Evolutionary conservation across 2,797 vertebrate genomes (phyloP), one percentile per base, ranked within the genome.

Genomic region (Lophotriccus pileatus): DNA sequence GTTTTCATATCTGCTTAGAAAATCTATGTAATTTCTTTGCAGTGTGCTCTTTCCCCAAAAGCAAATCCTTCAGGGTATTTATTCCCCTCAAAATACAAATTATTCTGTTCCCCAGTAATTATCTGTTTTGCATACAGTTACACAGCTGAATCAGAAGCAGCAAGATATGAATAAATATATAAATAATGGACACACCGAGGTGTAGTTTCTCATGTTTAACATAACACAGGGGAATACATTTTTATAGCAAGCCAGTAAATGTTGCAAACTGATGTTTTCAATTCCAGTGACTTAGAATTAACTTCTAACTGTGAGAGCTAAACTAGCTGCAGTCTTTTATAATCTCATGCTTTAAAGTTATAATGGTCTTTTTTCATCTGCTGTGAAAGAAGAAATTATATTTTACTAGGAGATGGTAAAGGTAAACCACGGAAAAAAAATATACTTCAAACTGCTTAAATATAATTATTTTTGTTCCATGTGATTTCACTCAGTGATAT

Each of bases 201-300:
- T 97, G 94, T 96, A 93, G 97, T 97, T 96, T 96, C 95, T 97
- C 91, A 73, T 96, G 92, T 97, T 97, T 97, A 97, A 97, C 93
- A 94, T 88, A 95, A 91, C 97, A 97, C 97, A 73, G 41, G 97
- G 97, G 97, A 97, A 97, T 97, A 96, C 92, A 78, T 97, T 98
- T 97, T 98, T 98, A 98, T 96, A 91, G 97, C 69, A 96, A 90
- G 94, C 98, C 97, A 97, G 97, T 98, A 98, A 98, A 98, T 95
- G 97, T 97, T 97, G 87, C 85, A 97, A 97, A 97, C 98, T 98
- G 97, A 97, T 96, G 89, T 94, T 97, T 97, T 97, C 95, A 97
- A 97, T 97, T 97, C 96, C 67, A 97, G 90, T 94, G 97, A 95
- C 93, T 97, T 96, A 97, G 91, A 94, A 96, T 92, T 77, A 96